Base-by-base conservation (phyloP, 2,797 vertebrate species). In the Carduelis carduelis region DNA sequence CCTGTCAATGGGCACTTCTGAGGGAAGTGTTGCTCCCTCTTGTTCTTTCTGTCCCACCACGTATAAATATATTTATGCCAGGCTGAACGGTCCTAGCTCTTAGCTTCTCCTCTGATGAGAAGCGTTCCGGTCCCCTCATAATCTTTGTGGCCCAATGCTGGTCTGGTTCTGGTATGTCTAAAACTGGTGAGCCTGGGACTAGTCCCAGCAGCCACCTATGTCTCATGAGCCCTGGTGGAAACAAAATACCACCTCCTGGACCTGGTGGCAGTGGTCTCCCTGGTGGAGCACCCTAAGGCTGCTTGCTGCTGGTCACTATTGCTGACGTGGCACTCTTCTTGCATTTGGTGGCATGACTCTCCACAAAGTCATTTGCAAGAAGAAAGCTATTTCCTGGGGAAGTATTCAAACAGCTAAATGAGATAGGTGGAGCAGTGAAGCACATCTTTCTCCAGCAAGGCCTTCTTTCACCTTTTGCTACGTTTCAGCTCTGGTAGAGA, bases 101-200 rank as follows among this genome's bases (percentile, higher is more conserved):
- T 49, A 63, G 39, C 14, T 14, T 78, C 12, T 75, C 18, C 32
- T 81, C 22, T 28, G 24, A 28, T 5, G 8, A 50, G 43, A 35
- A 11, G 27, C 59, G 9, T 7, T 74, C 6, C 19, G 44, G 9
- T 39, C 7, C 27, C 27, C 56, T 72, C 56, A 35, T 10, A 15
- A 21, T 26, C 32, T 63, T 65, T 59, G 47, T 43, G 8, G 11
- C 43, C 28, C 19, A 53, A 1, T 64, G n/a, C 28, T 84, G 28
- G 6, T n/a, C 50, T 74, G 56, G 21, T 32, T 41, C 9, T 5
- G 0, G 4, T 59, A 7, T 39, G 12, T 87, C 78, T n/a, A 19
- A 0, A 0, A 10, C 27, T 74, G 41, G 8, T 5, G 10, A 66
- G 41, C 8, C 24, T 7, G 13, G 13, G 8, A 49, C 26, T 47